Evolutionary conservation across 1,140 invertebrate genomes (phyloP), one percentile per base, ranked within the genome.

Genomic region (Drosophila ercepeae): DNA sequence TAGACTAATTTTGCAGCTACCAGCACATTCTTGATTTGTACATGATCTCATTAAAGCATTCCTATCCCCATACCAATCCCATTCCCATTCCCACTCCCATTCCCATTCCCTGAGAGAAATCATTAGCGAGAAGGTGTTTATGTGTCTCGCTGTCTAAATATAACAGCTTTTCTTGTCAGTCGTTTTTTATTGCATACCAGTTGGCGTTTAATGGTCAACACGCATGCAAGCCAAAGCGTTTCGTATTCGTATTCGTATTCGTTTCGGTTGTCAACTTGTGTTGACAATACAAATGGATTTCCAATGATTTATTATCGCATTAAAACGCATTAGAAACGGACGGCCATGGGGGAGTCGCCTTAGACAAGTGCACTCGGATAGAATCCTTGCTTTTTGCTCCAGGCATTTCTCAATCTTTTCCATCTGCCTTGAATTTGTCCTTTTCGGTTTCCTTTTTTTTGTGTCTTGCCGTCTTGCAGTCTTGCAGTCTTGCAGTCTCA

Each of bases 281-380:
- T 89, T 89, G 84, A 89, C 84, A 89, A 89, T 89, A 89, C 74
- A 81, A 89, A 89, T 89, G 84, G 84, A 74, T 84, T 75, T 78
- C 53, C 75, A 78, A 90, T 89, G 86, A 90, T 90, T 88, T 90
- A 86, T 88, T 88, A 82, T 81, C 71, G 78, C 71, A 90, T 89
- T 89, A 89, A 78, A 88, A 72, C 72, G 89, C 86, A 90, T 89
- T 82, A 78, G 70, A 73, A 50, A 42, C 46, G 36, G 39, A 42
- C 46, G 36, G 39, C 32, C 44, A 25, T 4, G 41, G 34, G 25
- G 1, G 36, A 39, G 36, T 13, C 27, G 45, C 39, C 39, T 8
- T 16, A 27, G 41, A 46, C 52, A 64, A 63, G 36, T 42, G 45
- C 41, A 27, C 19, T 29, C 14, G 9, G 32, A 41, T 54, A 18